These are phyloP conservation scores for Pipistrellus pygmaeus DNA, from an alignment of 2,797 vertebrate species.

Conservation along the genomic window DNA sequence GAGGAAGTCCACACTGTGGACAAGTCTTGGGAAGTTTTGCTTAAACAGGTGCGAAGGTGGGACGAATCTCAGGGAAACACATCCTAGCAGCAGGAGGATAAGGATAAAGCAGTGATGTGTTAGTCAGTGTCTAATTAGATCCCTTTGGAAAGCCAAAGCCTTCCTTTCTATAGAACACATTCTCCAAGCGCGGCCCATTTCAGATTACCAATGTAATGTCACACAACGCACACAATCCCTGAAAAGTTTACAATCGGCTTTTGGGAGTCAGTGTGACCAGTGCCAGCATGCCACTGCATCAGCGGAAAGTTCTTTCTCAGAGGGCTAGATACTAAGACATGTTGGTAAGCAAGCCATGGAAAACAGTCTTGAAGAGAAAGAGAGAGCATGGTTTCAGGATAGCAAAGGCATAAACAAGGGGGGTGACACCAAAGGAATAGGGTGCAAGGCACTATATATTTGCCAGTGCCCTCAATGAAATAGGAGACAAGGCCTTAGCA, in stretches of 20 bases:
- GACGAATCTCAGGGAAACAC: rapidly evolving
- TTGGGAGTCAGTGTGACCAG: not conserved
- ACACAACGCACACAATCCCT: not conserved
- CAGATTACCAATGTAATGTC: not conserved
- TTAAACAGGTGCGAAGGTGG: not conserved
- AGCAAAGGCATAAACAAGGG: not conserved
- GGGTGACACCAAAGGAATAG: not conserved
- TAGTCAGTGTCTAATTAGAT: not conserved
- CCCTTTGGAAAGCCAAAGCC: not conserved
- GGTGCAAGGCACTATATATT: too few species aligned
- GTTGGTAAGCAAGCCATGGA: not conserved
- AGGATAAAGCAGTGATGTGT: too few species aligned
- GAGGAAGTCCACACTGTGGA: not conserved
- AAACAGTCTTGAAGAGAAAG: not conserved
- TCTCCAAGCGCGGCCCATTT: not conserved
- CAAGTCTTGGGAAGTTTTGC: not conserved
- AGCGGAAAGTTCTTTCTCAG: not conserved
- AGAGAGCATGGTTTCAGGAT: not conserved
- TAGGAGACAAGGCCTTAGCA: not conserved
- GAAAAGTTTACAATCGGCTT: not conserved
- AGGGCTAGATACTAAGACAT: rapidly evolving
- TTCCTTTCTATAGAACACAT: not conserved
- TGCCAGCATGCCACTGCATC: not conserved
- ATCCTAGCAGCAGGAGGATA: not conserved
- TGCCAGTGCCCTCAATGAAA: not conserved